Evolutionary conservation across 2,113 vertebrate species (phyloP).

Genomic region (Uria aalge): DNA sequence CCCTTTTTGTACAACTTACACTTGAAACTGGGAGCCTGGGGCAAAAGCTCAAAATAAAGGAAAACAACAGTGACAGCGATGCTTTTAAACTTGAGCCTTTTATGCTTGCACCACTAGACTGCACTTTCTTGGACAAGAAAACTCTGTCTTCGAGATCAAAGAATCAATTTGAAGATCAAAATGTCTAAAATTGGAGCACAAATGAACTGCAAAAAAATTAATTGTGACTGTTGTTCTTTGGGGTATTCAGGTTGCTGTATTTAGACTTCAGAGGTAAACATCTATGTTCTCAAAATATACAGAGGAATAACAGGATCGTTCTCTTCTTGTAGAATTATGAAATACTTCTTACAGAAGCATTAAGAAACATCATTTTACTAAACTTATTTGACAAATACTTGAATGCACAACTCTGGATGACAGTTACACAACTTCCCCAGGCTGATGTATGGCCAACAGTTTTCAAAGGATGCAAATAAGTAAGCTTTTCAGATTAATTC

Average conservation of each 20-base stretch:
- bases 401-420: not conserved
- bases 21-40: not conserved
- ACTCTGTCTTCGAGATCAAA: not conserved
- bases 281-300: not conserved
- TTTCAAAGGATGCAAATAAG: constrained; percentile 33
- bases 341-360: not conserved
- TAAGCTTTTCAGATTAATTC: not conserved
- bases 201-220: not conserved
- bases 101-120: not conserved
- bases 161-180: not conserved
- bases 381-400: not conserved
- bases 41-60: not conserved
- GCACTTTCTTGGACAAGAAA: not conserved
- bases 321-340: not conserved
- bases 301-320: not conserved
- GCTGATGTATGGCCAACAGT: not conserved
- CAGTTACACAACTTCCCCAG: not conserved
- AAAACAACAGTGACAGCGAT: not conserved
- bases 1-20: not conserved
- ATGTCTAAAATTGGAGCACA: not conserved
- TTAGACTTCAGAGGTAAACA: not conserved
- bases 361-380: not conserved
- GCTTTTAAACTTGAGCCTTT: not conserved
- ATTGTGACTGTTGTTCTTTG: not conserved
- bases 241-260: not conserved